A percentile compares a stretch with the other conserved stretches of the same genome.
Conservation (phyloP, 1,140 invertebrate genomes). For the Adelges cooleyi region DNA sequence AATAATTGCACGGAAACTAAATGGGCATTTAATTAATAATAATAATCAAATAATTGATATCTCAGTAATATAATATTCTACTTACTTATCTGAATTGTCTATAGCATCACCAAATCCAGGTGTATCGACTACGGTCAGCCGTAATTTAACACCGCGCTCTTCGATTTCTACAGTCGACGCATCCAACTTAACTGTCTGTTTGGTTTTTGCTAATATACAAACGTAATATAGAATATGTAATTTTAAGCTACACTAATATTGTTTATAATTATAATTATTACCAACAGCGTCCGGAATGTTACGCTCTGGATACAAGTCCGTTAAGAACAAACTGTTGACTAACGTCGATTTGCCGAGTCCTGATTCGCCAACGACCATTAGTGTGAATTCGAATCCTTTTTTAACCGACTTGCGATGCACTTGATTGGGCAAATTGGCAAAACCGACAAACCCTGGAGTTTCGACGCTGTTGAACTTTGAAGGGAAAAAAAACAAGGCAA, state of each 20-base stretch:
- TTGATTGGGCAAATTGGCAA: slow-evolving; percentile 91
- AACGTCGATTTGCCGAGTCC: slow-evolving; percentile 96
- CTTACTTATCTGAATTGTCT: slow-evolving; percentile 72
- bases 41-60: not conserved
- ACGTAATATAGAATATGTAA: slow-evolving; percentile 32
- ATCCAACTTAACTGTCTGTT: slow-evolving; percentile 79
- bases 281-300: slow-evolving; percentile 74
- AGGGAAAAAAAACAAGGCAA: slow-evolving; percentile 29
- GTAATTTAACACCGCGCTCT: slow-evolving; percentile 78
- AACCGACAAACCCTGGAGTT: slow-evolving; percentile 79
- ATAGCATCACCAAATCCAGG: slow-evolving; percentile 99
- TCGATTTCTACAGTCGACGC: slow-evolving; percentile 90
- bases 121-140: slow-evolving; percentile 88
- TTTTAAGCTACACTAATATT: not conserved
- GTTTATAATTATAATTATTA: slow-evolving; percentile 39
- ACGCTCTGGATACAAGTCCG: slow-evolving; percentile 84
- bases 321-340: slow-evolving; percentile 94
- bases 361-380: slow-evolving; percentile 96
- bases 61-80: no score
- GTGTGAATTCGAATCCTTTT: slow-evolving; percentile 93
- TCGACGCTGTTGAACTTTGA: slow-evolving; percentile 65
- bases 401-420: slow-evolving; percentile 93
- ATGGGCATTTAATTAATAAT: slow-evolving; percentile 31
- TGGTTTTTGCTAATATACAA: slow-evolving; percentile 62
- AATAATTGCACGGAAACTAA: slow-evolving; percentile 74